A percentile compares a stretch with the other conserved stretches of the same genome.
These are phyloP conservation scores for Lamprotornis superbus DNA, from an alignment of 2,113 vertebrate genomes.

Conservation along the genomic window DNA sequence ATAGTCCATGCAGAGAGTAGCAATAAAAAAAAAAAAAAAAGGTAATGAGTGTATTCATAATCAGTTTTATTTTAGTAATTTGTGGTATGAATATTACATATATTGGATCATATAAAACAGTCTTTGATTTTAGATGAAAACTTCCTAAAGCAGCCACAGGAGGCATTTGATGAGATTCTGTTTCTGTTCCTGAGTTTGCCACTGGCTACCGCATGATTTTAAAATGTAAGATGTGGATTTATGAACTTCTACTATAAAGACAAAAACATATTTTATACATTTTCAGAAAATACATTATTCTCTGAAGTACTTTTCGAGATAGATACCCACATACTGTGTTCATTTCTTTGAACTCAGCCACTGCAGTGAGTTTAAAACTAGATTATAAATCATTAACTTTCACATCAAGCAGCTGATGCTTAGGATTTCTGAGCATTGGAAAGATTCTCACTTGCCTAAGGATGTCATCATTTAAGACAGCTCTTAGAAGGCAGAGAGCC, in stretches of 20 bases:
- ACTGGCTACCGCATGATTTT: background rate
- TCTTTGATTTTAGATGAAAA: background rate
- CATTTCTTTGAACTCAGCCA: conserved; percentile 46
- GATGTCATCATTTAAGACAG: conserved; percentile 25
- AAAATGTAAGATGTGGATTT: background rate
- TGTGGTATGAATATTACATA: background rate
- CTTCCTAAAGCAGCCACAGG: background rate
- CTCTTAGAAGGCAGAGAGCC: background rate
- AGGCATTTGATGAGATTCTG: background rate
- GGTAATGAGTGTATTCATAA: background rate
- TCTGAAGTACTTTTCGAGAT: conserved; percentile 22
- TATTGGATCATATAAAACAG: background rate
- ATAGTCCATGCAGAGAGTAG: background rate
- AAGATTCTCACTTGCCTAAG: conserved; percentile 15
- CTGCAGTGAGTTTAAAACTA: conserved; percentile 42
- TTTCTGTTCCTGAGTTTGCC: background rate
- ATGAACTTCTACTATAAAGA: background rate
- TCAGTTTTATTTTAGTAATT: background rate
- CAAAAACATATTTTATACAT: background rate
- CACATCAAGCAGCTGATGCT: conserved; percentile 24
- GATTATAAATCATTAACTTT: conserved; percentile 65
- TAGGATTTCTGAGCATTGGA: conserved; percentile 24
- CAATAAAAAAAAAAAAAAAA: background rate
- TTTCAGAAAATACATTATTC: conserved; percentile 7
- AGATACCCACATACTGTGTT: conserved; percentile 27